These are phyloP conservation scores for Protodeltote pygarga DNA, from an alignment of 2,888 invertebrate genomes.

Conservation along the genomic window DNA sequence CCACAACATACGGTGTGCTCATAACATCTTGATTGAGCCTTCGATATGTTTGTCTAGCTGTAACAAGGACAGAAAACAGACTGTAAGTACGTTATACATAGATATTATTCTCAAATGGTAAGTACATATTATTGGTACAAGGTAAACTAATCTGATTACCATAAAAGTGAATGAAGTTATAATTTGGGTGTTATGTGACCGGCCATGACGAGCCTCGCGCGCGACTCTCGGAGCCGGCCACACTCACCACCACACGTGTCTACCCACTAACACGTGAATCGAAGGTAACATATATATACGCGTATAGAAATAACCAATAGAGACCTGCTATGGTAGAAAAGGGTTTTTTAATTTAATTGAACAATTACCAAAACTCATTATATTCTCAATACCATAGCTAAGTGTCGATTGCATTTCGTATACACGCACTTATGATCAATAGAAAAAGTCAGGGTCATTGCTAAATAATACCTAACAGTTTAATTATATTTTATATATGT, in stretches of 20 bases:
- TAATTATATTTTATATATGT: conserved; percentile 5
- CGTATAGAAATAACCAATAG: background rate
- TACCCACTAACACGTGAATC: conserved; percentile 1
- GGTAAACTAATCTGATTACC: conserved; percentile 12
- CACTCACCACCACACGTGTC: background rate
- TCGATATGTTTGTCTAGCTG: conserved; percentile 38
- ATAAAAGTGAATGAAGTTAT: conserved; percentile 16
- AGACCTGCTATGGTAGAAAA: background rate
- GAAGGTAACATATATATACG: background rate
- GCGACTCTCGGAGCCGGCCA: background rate
- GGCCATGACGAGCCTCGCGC: background rate
- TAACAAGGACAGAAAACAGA: conserved; percentile 34
- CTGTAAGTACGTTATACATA: conserved; percentile 15
- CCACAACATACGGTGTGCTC: conserved; percentile 6
- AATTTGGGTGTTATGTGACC: conserved; percentile 4
- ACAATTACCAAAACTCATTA: conserved; percentile 9
- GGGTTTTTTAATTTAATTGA: conserved; percentile 4
- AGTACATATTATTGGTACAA: conserved; percentile 1
- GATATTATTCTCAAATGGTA: conserved; percentile 8
- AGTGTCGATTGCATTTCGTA: conserved; percentile 16
- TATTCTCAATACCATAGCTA: conserved; percentile 11
- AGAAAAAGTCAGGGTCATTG: conserved; percentile 42
- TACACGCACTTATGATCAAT: background rate
- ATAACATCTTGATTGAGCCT: conserved; percentile 41
- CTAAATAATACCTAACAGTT: conserved; percentile 8